Evolutionary conservation across 2,888 invertebrate genomes (phyloP).

Genomic region (Villa cingulata): DNA sequence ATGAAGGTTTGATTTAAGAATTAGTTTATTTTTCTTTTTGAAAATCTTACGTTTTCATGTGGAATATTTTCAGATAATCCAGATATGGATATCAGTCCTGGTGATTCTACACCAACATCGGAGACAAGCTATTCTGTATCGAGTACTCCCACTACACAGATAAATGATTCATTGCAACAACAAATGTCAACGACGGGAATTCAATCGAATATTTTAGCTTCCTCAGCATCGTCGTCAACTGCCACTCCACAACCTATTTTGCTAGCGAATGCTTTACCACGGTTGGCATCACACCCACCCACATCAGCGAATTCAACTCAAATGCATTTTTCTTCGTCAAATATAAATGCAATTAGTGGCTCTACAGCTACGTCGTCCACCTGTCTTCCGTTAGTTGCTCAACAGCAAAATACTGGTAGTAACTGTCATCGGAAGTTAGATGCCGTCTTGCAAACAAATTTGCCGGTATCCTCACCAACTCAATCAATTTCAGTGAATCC

Average conservation of each 20-base stretch:
- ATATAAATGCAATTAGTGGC: constrained; percentile 6
- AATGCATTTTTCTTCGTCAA: constrained; percentile 23
- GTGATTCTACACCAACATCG: constrained; percentile 75
- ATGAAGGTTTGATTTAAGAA: constrained; percentile 33
- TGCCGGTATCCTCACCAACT: constrained; percentile 14
- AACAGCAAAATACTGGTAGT: constrained; percentile 5
- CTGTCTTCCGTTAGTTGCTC: constrained; percentile 5
- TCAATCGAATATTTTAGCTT: constrained; percentile 14
- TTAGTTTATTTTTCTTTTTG: background rate
- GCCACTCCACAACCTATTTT: constrained; percentile 33
- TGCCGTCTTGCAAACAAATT: constrained; percentile 10
- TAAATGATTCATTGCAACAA: constrained; percentile 15
- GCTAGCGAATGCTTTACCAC: constrained; percentile 43
- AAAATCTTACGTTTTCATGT: background rate
- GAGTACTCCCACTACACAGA: constrained; percentile 31
- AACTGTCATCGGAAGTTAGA: constrained; percentile 14
- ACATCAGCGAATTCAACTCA: constrained; percentile 19
- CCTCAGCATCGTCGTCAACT: constrained; percentile 14
- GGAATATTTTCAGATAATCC: constrained; percentile 41
- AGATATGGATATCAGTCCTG: constrained; percentile 92
- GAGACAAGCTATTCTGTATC: constrained; percentile 53
- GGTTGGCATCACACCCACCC: constrained; percentile 36
- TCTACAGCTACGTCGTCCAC: constrained; percentile 9
- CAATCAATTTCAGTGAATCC: constrained; percentile 3
- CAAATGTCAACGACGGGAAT: constrained; percentile 14